Base-by-base conservation (phyloP, 2,888 invertebrate species). In the Augiades crinisus region DNA sequence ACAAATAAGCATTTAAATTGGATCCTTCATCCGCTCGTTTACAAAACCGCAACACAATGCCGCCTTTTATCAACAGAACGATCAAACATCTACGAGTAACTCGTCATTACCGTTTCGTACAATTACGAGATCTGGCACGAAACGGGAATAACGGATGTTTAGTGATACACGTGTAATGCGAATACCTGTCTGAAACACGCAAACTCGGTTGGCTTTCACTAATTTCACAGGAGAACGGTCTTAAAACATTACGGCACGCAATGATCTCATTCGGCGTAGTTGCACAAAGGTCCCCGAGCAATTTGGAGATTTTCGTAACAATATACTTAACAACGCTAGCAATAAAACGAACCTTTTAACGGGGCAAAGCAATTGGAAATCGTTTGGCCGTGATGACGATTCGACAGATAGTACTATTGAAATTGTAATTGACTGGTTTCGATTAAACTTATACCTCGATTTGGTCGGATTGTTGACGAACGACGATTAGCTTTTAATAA, bases 311-410 rank as follows among this genome's bases (percentile, higher is more conserved):
- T 34, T 22, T 12, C 34, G 33, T 34, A 14, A 10, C 14, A 22
- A 34, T 43, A 36, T 16, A n/a, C n/a, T n/a, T n/a, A n/a, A 27
- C 8, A 36, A 36, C 16, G 13, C 13, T 7, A 17, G 46, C 24
- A 22, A 36, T 46, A 36, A 34, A 36, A 46, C 12, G 22, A 61
- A 59, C 61, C 62, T n/a, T 67, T 68, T 64, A 70, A 69, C 67
- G 61, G 64, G 57, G 57, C 62, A 60, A 65, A 67, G 65, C 68
- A 63, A 72, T 71, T 63, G 64, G 62, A 57, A 66, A 63, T 54
- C 66, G 62, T 66, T 70, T 68, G 68, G 57, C 67, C 65, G 63
- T 63, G 63, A 65, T 64, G 61, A 62, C 59, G 58, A 64, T 62
- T 61, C 62, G 62, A 61, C 58, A 59, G 62, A 63, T 59, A 63